Base-by-base conservation (phyloP, 2,888 invertebrate genomes). In the Scelioninae gen. 1 region DNA sequence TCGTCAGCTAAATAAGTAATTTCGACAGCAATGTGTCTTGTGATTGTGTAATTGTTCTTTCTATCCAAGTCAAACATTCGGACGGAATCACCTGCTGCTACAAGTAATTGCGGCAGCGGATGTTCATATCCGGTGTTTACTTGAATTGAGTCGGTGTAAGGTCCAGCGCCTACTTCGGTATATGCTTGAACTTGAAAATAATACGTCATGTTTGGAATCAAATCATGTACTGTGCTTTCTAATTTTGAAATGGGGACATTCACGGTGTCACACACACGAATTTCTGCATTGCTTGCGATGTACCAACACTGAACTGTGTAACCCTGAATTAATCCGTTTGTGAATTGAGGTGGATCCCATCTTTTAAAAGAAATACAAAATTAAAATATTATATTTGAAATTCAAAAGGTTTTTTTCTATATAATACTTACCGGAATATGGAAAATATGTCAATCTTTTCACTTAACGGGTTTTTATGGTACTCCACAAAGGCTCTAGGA, bases 101-200 rank as follows among this genome's bases (percentile, higher is more conserved):
- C 93, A 82, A 98, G 93, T 0, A 98, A 93, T 87, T 94, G 95
- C 0, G 98, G 98, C 40, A 97, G 94, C 0, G 97, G 96, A 83
- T 94, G 94, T 86, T 97, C 96, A 76, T 94, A 94, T 81, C 95
- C 94, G 0, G 97, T 95, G 40, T 95, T 93, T 0, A 95, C 94
- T 45, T 94, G 94, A 0, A 96, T 94, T 0, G 94, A 93, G 66
- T 95, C 94, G 0, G 96, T 95, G 80, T 94, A 94, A 6, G 94
- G 94, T 1, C 98, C 97, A 72, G 94, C 95, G 0, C 97, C 97
- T 13, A 96, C 95, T 66, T 95, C 94, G 0, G 97, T 97, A 88
- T 94, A 96, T 0, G 97, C 97, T 90, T 95, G 95, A 0, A 98
- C 96, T 95, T 96, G 90, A 62, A 93, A 93, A 86, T 93, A 95